Evolutionary conservation across 2,888 invertebrate species (phyloP).

Genomic region (Thelaira solivaga): DNA sequence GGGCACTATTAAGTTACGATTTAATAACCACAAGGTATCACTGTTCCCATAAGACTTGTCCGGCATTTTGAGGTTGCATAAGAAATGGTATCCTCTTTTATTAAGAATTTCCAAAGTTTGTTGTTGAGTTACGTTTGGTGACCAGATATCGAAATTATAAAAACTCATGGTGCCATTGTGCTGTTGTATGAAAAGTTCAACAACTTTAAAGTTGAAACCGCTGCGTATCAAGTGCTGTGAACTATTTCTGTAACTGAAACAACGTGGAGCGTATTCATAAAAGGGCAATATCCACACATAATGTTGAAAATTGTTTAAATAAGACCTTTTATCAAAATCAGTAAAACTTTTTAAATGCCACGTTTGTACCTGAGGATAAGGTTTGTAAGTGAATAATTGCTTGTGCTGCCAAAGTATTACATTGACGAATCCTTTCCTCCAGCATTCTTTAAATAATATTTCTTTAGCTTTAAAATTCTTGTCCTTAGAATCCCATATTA

Average conservation of each 20-base stretch:
- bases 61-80: not conserved
- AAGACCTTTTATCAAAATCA: not conserved
- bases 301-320: conserved; percentile 33
- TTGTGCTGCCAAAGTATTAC: conserved; percentile 6
- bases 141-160: conserved; percentile 22
- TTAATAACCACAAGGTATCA: not conserved
- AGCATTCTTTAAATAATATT: conserved; percentile 20
- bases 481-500: conserved; percentile 2
- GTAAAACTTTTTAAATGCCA: not conserved
- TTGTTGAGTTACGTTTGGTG: not conserved
- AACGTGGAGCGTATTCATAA: conserved; percentile 18
- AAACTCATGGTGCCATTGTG: conserved; percentile 22
- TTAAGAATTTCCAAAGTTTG: not conserved
- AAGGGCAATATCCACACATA: not conserved
- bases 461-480: not conserved
- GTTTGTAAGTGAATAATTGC: conserved; percentile 25
- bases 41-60: not conserved
- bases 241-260: conserved; percentile 18
- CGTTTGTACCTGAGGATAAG: conserved; percentile 8
- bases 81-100: conserved; percentile 7
- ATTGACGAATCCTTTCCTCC: conserved; percentile 21
- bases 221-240: conserved; percentile 6
- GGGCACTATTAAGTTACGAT: conserved; percentile 16
- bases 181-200: conserved; percentile 3
- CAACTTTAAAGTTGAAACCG: conserved; percentile 15